Evolutionary conservation across 37 sponge, comb jelly and placozoan genomes (phyloP).

Genomic region (Cliona cf. orientalis): DNA sequence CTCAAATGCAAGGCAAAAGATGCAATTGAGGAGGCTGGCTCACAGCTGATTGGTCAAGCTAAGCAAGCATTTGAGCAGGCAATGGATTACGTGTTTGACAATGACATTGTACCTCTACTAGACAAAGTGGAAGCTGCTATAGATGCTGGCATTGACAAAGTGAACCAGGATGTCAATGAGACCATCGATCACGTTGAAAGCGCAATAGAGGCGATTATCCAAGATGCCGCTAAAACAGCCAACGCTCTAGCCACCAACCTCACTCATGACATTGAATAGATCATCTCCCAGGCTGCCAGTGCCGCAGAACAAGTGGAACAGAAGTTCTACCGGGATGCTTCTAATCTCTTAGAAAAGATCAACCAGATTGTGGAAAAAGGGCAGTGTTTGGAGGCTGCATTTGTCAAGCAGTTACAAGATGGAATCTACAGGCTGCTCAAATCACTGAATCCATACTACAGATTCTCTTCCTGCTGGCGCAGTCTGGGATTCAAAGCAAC

Average conservation of each 20-base stretch:
- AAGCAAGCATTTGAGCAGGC: constrained; percentile 9
- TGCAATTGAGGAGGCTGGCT: not conserved
- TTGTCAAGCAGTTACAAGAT: not conserved
- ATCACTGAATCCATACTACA: not conserved
- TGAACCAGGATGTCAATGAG: constrained; percentile 4
- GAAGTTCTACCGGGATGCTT: constrained; percentile 4
- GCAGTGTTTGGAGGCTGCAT: not conserved
- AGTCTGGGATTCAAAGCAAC: not conserved
- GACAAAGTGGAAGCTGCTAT: constrained; percentile 15
- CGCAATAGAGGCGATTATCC: constrained; percentile 16
- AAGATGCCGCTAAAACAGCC: constrained; percentile 6
- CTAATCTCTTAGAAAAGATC: not conserved
- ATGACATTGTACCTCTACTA: constrained; percentile 8
- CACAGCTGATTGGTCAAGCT: constrained; percentile 5
- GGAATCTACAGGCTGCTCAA: not conserved
- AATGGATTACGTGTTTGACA: constrained; percentile 13
- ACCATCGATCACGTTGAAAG: constrained; percentile 12
- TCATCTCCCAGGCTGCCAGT: constrained; percentile 11
- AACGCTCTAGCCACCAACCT: constrained; percentile 12
- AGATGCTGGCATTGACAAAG: constrained; percentile 9
- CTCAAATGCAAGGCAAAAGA: not conserved
- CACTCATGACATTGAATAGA: constrained; percentile 7
- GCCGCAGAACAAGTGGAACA: not conserved
- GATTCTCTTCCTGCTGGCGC: not conserved
- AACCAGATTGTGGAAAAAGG: not conserved